Percentiles rank a stretch among this genome's conserved stretches.
Evolutionary conservation across 2,888 invertebrate species (phyloP).

Genomic region (Leptarthrus brevirostris): DNA sequence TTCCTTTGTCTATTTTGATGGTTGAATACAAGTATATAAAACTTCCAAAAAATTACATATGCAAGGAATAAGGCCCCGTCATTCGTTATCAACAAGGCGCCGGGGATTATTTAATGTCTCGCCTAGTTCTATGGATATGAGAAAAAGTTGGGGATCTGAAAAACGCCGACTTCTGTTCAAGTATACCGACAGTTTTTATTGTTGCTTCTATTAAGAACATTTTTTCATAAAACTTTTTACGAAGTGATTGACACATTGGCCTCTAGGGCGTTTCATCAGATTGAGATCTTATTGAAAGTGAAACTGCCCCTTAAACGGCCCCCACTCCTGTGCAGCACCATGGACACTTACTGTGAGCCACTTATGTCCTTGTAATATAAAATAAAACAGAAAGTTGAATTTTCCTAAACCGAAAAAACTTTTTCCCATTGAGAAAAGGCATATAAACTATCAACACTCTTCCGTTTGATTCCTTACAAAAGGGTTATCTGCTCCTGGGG

Average conservation of each 20-base stretch:
- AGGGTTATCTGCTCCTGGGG: conserved; percentile 29
- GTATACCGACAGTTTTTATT: background rate
- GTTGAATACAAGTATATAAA: background rate
- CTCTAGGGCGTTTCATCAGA: background rate
- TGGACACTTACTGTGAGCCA: conserved; percentile 3
- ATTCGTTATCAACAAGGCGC: conserved; percentile 43
- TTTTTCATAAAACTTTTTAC: conserved; percentile 15
- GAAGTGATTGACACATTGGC: conserved; percentile 32
- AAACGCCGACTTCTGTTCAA: background rate
- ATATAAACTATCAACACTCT: conserved; percentile 44
- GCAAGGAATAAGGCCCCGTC: background rate
- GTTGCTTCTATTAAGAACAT: background rate
- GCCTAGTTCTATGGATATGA: background rate
- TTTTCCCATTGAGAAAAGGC: background rate
- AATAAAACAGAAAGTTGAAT: conserved; percentile 24
- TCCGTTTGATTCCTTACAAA: conserved; percentile 37
- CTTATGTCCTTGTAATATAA: conserved; percentile 2
- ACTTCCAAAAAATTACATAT: background rate
- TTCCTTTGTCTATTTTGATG: background rate
- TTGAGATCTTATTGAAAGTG: background rate
- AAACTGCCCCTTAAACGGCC: conserved; percentile 7
- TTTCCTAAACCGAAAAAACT: background rate
- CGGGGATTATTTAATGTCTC: conserved; percentile 33
- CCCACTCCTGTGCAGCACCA: background rate
- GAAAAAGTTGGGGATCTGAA: background rate